These are phyloP conservation scores for Rhodeus uyekii DNA, from an alignment of 2,797 vertebrate species.

Conservation along the genomic window DNA sequence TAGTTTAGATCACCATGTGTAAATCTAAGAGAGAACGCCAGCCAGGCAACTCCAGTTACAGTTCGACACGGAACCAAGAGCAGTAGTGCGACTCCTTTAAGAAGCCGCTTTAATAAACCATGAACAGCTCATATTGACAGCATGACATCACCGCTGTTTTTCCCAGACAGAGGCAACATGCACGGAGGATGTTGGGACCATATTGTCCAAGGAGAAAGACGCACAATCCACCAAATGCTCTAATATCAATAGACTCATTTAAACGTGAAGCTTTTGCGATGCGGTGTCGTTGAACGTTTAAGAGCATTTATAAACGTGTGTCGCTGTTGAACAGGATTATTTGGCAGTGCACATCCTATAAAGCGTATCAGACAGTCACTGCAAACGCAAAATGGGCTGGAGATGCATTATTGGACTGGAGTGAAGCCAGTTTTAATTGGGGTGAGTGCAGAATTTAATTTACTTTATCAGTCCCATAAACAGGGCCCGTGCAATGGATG, in stretches of 20 bases:
- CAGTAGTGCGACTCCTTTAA: constrained; percentile 85
- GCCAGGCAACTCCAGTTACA: constrained; percentile 25
- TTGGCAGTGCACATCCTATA: not conserved
- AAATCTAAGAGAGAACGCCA: constrained; percentile 14
- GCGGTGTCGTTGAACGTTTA: constrained; percentile 12
- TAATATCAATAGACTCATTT: not conserved
- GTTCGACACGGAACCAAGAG: constrained; percentile 19
- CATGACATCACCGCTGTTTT: constrained; percentile 89
- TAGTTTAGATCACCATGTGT: constrained; percentile 1
- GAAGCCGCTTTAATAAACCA: constrained; percentile 86
- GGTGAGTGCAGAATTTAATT: constrained; percentile 43
- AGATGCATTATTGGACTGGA: constrained; percentile 17
- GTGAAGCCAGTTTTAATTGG: constrained; percentile 27
- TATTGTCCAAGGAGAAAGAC: constrained; percentile 26
- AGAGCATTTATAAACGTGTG: constrained; percentile 12
- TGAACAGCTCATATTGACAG: constrained; percentile 84
- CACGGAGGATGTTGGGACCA: constrained; percentile 40
- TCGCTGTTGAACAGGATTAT: constrained; percentile 16
- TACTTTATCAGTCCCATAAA: not conserved
- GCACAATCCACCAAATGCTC: constrained; percentile 8
- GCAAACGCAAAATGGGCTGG: not conserved
- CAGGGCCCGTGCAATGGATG: not conserved
- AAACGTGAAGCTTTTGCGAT: not conserved
- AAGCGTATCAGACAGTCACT: not conserved
- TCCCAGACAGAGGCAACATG: constrained; percentile 59